Evolutionary conservation across 2,113 vertebrate species (phyloP).

Genomic region (Serilophus lunatus): DNA sequence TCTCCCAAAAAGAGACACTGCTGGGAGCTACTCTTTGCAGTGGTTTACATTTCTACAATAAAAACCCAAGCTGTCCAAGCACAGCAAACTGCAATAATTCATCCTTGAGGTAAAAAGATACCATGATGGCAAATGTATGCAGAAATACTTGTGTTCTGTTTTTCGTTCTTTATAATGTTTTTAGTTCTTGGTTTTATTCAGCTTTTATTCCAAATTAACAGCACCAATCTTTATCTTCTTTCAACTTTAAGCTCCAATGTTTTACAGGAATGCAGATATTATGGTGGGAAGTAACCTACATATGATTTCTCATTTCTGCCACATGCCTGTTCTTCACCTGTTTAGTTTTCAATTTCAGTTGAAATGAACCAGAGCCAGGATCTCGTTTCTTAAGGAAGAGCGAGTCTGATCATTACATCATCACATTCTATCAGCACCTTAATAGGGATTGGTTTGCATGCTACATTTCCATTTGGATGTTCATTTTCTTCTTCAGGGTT

Average conservation of each 20-base stretch:
- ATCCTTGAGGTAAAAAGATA: background rate
- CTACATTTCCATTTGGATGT: background rate
- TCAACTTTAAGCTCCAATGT: background rate
- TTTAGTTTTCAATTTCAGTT: background rate
- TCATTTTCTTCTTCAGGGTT: background rate
- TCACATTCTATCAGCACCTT: background rate
- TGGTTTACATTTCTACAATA: background rate
- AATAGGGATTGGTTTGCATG: background rate
- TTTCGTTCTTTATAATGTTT: background rate
- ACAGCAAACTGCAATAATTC: background rate
- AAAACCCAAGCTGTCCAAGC: background rate
- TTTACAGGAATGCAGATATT: background rate
- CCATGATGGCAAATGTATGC: background rate
- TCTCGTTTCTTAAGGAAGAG: background rate
- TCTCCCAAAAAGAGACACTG: background rate
- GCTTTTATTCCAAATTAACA: background rate
- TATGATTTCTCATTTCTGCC: background rate
- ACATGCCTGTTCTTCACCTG: background rate
- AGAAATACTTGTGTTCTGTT: background rate
- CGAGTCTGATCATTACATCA: background rate
- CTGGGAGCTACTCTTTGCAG: background rate
- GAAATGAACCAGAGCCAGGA: background rate
- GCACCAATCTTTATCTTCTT: background rate
- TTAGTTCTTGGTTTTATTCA: background rate
- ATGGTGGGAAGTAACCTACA: background rate